Evolutionary conservation across 2,888 invertebrate genomes (phyloP).

Genomic region (Tricholauxania praeusta): DNA sequence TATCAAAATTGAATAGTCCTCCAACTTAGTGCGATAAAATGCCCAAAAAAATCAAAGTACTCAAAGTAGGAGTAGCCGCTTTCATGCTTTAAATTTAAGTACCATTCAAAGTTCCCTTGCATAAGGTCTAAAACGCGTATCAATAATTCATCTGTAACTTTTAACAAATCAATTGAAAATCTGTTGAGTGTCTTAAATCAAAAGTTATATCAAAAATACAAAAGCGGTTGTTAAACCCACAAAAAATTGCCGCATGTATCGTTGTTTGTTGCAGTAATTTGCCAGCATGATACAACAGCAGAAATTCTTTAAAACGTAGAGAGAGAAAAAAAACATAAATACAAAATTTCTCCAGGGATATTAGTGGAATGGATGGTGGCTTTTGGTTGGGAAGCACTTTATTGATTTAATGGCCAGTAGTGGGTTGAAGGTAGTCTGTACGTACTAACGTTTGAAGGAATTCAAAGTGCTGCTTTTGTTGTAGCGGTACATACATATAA

Average conservation of each 20-base stretch:
- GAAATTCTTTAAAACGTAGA: constrained; percentile 1
- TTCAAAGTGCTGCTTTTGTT: background rate
- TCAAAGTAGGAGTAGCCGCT: no score
- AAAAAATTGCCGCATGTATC: background rate
- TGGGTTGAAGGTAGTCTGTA: background rate
- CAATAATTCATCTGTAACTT: no score
- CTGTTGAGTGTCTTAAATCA: no score
- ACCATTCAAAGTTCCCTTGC: no score
- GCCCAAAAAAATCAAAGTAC: no score
- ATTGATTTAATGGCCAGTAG: background rate
- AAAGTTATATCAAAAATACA: no score
- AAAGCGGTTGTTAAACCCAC: background rate
- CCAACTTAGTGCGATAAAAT: no score
- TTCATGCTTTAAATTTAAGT: no score
- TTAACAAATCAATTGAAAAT: no score
- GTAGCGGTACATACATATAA: no score
- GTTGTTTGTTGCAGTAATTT: constrained; percentile 8
- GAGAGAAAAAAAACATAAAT: background rate
- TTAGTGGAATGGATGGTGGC: background rate
- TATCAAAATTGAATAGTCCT: no score
- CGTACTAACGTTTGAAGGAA: background rate
- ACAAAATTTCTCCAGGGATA: constrained; percentile 14
- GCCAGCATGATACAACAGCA: constrained; percentile 2
- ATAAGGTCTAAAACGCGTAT: no score
- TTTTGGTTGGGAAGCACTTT: background rate